phyloP scores from a whole-genome alignment of 1,140 invertebrate species.

The Sarcophaga peregrina region DNA sequence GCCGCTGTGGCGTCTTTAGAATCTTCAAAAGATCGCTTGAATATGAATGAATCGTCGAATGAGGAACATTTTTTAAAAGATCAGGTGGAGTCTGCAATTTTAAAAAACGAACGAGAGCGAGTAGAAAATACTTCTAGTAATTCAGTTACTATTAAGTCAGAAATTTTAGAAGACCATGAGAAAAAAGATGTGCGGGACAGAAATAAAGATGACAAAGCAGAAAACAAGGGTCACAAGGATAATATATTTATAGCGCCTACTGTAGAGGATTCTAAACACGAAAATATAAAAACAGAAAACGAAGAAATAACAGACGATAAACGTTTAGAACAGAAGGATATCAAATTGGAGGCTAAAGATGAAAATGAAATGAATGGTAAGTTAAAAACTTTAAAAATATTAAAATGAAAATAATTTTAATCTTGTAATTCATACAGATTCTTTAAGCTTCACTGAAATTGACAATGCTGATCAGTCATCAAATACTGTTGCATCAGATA shows the following conservation, averaged over 20 bases:
- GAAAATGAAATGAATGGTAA: constrained; percentile 42
- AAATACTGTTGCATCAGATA: background rate
- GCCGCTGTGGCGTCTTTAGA: constrained; percentile 56
- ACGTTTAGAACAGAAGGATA: background rate
- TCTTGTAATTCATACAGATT: background rate
- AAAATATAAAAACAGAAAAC: background rate
- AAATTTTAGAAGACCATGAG: constrained; percentile 23
- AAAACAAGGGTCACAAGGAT: background rate
- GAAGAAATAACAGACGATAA: background rate
- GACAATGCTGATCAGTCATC: background rate
- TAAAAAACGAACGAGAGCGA: constrained; percentile 54
- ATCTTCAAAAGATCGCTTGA: constrained; percentile 18
- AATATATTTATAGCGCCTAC: background rate
- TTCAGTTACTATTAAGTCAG: background rate
- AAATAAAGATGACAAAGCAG: background rate
- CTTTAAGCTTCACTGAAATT: background rate
- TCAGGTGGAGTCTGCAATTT: constrained; percentile 33
- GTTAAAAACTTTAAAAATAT: background rate
- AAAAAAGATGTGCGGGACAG: background rate
- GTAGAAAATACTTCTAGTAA: background rate
- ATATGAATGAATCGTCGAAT: constrained; percentile 31
- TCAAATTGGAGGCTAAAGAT: constrained; percentile 31
- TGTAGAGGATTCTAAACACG: background rate
- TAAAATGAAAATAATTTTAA: background rate
- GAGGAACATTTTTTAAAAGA: constrained; percentile 44